Evolutionary conservation across 2,797 vertebrate genomes (phyloP).

Genomic region (Amphiprion clarkii): DNA sequence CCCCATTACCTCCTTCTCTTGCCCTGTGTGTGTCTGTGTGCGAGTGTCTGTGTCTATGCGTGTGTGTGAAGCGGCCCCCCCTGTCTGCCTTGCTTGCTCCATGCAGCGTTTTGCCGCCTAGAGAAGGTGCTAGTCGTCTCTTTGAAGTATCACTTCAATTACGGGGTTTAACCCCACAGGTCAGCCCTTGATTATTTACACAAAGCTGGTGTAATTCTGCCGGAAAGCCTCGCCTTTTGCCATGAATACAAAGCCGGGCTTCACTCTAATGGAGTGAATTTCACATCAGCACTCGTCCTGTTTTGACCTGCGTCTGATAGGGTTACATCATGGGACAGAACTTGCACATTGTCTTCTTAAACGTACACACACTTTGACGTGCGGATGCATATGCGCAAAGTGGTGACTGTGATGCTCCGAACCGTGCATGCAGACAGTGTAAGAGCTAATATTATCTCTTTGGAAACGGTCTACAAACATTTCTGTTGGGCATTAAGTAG

Average conservation of each 20-base stretch:
- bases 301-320: conserved; percentile 93
- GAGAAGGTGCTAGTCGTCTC: conserved; percentile 94
- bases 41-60: conserved; percentile 35
- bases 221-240: conserved; percentile 91
- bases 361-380: conserved; percentile 19
- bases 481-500: conserved; percentile 28
- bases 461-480: conserved; percentile 26
- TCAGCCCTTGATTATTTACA: conserved; percentile 99
- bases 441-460: conserved; percentile 17
- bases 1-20: conserved; percentile 75
- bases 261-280: conserved; percentile 89
- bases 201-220: conserved; percentile 96
- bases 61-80: conserved; percentile 59
- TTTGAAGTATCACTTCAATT: conserved; percentile 99
- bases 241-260: conserved; percentile 88
- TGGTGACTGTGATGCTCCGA: conserved; percentile 7
- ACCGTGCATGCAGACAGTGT: background rate
- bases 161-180: conserved; percentile 98
- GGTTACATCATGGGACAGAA: conserved; percentile 82
- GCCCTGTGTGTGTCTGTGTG: conserved; percentile 44
- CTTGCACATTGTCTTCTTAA: background rate
- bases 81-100: conserved; percentile 73
- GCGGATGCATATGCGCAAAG: conserved; percentile 1
- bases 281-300: conserved; percentile 86
- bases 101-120: conserved; percentile 74